Conservation (phyloP, 1,140 invertebrate species). For the Heliothis subflexa region DNA sequence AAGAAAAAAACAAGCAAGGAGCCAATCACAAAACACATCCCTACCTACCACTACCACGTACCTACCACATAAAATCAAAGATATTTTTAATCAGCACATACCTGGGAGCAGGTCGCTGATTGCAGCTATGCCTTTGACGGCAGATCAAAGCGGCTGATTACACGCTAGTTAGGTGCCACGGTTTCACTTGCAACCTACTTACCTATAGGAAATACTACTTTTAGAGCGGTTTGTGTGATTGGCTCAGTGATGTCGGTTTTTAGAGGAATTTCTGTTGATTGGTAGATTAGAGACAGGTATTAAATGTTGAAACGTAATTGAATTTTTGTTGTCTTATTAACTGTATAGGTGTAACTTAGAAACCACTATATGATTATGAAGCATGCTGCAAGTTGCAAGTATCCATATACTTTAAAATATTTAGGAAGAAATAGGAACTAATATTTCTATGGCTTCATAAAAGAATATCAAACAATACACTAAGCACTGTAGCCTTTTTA, state of each 20-base stretch:
- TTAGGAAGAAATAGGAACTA: too few relatives aligned
- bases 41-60: neutral
- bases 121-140: conserved; percentile 41
- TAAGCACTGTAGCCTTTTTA: neutral
- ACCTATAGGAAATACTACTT: neutral
- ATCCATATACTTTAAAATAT: too few relatives aligned
- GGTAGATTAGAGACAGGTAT: neutral
- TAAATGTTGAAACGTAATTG: neutral
- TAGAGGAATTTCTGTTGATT: neutral
- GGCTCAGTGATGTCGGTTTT: neutral
- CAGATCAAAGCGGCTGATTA: conserved; percentile 47
- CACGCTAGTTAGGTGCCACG: conserved; percentile 32
- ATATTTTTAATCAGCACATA: conserved; percentile 37
- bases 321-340: too few relatives aligned
- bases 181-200: conserved; percentile 28
- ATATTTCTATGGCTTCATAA: too few relatives aligned
- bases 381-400: too few relatives aligned
- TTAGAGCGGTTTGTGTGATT: neutral
- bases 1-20: neutral
- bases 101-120: conserved; percentile 22
- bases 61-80: conserved; percentile 18
- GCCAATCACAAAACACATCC: neutral
- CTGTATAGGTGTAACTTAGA: too few relatives aligned
- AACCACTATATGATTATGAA: too few relatives aligned
- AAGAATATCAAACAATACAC: too few relatives aligned